A percentile compares a stretch with the other conserved stretches of the same genome.
Evolutionary conservation across 2,113 vertebrate species (phyloP).

Genomic region (Scartelaos histophorus): DNA sequence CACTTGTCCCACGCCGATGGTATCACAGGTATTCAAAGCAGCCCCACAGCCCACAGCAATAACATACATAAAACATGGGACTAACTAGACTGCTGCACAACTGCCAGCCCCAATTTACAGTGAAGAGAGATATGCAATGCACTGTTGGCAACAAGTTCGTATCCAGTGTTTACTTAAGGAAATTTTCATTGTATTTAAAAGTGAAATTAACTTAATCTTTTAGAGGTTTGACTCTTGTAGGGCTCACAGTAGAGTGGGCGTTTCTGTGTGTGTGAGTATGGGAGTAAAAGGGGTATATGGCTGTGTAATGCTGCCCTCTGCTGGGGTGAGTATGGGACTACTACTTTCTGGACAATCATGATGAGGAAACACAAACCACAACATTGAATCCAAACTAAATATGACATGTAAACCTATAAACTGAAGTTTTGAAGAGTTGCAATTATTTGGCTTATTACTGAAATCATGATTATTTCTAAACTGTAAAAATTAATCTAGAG

Average conservation of each 20-base stretch:
- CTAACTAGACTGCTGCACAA: slow-evolving; percentile 9
- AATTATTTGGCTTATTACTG: too few relatives aligned
- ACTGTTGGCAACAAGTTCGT: neutral
- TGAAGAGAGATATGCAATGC: slow-evolving; percentile 1
- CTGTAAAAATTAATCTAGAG: too few relatives aligned
- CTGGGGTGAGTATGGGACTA: slow-evolving; percentile 64
- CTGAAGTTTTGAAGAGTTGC: neutral
- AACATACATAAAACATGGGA: slow-evolving; percentile 9
- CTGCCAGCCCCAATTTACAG: neutral
- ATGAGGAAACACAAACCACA: slow-evolving; percentile 6
- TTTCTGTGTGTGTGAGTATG: neutral
- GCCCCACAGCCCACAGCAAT: neutral
- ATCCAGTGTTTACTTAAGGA: neutral
- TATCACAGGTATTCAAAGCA: slow-evolving; percentile 43
- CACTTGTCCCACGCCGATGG: slow-evolving; percentile 64
- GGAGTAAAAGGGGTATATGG: neutral
- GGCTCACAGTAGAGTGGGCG: slow-evolving; percentile 4
- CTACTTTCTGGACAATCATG: slow-evolving; percentile 43
- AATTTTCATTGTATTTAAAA: slow-evolving; percentile 27
- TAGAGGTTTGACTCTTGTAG: slow-evolving; percentile 15
- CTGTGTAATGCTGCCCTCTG: slow-evolving; percentile 70
- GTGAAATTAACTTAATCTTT: slow-evolving; percentile 45
- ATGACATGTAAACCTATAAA: neutral
- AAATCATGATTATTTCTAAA: too few relatives aligned
- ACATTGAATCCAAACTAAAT: neutral